phyloP scores from a whole-genome alignment of 1,140 invertebrate species.

The Drosophila willistoni region DNA sequence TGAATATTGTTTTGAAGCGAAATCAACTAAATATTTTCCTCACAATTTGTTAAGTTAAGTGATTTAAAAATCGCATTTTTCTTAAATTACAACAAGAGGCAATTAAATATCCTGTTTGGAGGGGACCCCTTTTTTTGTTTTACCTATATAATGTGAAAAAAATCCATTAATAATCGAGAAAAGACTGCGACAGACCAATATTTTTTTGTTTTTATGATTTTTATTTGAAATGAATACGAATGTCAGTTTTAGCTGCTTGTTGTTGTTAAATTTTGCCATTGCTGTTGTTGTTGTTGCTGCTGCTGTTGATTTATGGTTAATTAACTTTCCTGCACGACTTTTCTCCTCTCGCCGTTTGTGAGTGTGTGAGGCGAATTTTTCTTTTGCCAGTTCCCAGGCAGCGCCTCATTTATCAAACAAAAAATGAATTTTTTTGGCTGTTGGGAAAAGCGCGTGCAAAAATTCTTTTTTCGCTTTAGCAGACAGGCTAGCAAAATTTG shows the following conservation, averaged over 20 bases:
- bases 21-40: too few relatives aligned
- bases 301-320: slow-evolving; percentile 49
- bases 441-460: slow-evolving; percentile 32
- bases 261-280: slow-evolving; percentile 47
- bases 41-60: too few relatives aligned
- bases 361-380: not conserved
- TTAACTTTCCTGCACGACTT: slow-evolving; percentile 52
- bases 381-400: slow-evolving; percentile 13
- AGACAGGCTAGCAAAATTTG: slow-evolving; percentile 31
- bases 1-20: too few relatives aligned
- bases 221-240: slow-evolving; percentile 82
- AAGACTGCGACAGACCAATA: slow-evolving; percentile 46
- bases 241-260: slow-evolving; percentile 71
- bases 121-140: too few relatives aligned
- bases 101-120: too few relatives aligned
- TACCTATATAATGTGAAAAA: not conserved
- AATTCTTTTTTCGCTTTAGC: slow-evolving; percentile 16
- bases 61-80: too few relatives aligned
- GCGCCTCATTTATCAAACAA: slow-evolving; percentile 36
- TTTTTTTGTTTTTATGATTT: slow-evolving; percentile 64
- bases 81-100: too few relatives aligned
- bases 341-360: slow-evolving; percentile 3
- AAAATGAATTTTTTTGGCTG: slow-evolving; percentile 13
- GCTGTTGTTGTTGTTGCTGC: slow-evolving; percentile 41
- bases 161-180: slow-evolving; percentile 36